phyloP scores from a whole-genome alignment of 2,113 vertebrate species.

The Serilophus lunatus region DNA sequence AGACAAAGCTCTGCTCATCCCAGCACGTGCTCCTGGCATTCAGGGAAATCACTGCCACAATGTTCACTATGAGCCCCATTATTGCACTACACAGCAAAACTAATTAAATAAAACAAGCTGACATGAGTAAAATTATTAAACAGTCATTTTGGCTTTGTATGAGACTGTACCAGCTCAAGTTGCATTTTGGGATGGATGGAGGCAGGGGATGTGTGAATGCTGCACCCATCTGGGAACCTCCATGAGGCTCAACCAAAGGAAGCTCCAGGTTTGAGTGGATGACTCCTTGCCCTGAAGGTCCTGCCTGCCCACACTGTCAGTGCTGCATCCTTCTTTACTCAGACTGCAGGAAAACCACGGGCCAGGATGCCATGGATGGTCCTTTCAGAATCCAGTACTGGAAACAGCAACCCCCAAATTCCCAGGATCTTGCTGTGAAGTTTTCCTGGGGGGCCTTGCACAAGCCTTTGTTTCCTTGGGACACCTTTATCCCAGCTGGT shows the following conservation, averaged over 20 bases:
- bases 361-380: too few relatives aligned
- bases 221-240: background rate
- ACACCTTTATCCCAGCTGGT: background rate
- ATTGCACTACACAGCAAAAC: conserved; percentile 56
- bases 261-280: background rate
- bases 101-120: conserved; percentile 70
- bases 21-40: background rate
- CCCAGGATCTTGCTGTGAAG: background rate
- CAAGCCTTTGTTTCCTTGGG: background rate
- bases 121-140: conserved; percentile 59
- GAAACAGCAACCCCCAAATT: background rate
- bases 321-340: background rate
- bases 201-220: background rate
- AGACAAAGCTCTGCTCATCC: conserved; percentile 29
- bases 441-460: background rate
- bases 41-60: conserved; percentile 50
- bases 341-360: background rate
- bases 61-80: conserved; percentile 57
- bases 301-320: background rate
- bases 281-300: background rate
- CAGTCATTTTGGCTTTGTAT: conserved; percentile 29
- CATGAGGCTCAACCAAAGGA: background rate
- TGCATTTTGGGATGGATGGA: background rate
- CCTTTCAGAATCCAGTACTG: background rate
- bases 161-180: background rate